A percentile compares a stretch with the other conserved stretches of the same genome.
These are phyloP conservation scores for Aethina tumida DNA, from an alignment of 1,140 invertebrate genomes.

Conservation along the genomic window DNA sequence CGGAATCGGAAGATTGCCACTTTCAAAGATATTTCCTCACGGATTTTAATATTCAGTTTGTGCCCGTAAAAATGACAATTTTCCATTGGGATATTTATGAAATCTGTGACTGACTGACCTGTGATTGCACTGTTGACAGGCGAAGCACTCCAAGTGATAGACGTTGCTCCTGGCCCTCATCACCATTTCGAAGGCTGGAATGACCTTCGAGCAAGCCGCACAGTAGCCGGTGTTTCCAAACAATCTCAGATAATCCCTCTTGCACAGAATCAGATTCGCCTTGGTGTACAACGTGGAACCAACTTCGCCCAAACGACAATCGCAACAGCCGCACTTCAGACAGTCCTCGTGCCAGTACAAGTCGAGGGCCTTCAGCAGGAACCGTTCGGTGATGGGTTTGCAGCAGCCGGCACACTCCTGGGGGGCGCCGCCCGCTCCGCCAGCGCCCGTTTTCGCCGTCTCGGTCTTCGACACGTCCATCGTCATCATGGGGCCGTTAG, in stretches of 20 bases:
- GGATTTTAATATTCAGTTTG: constrained; percentile 1
- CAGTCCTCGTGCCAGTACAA: constrained; percentile 98
- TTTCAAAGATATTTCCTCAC: background rate
- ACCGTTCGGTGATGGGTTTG: constrained; percentile 78
- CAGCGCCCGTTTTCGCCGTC: constrained; percentile 17
- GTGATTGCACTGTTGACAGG: constrained; percentile 96
- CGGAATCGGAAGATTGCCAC: background rate
- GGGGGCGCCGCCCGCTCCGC: constrained; percentile 19
- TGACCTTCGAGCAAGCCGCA: constrained; percentile 90
- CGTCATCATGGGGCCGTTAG: constrained; percentile 49
- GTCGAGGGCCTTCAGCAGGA: constrained; percentile 77
- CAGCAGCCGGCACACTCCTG: constrained; percentile 78
- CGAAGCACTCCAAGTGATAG: constrained; percentile 96
- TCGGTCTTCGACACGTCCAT: constrained; percentile 53
- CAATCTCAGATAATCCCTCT: constrained; percentile 93
- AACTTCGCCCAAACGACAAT: constrained; percentile 94
- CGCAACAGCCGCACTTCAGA: constrained; percentile 94
- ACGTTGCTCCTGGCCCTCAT: constrained; percentile 95
- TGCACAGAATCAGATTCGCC: constrained; percentile 95
- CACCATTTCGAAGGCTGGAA: constrained; percentile 98
- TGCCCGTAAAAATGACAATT: background rate
- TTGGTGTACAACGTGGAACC: constrained; percentile 93
- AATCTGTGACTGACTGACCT: constrained; percentile 61
- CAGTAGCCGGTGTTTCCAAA: constrained; percentile 88
- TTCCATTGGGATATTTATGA: background rate